Evolutionary conservation across 1,140 invertebrate species (phyloP).

Genomic region (Hylaeus volcanicus): DNA sequence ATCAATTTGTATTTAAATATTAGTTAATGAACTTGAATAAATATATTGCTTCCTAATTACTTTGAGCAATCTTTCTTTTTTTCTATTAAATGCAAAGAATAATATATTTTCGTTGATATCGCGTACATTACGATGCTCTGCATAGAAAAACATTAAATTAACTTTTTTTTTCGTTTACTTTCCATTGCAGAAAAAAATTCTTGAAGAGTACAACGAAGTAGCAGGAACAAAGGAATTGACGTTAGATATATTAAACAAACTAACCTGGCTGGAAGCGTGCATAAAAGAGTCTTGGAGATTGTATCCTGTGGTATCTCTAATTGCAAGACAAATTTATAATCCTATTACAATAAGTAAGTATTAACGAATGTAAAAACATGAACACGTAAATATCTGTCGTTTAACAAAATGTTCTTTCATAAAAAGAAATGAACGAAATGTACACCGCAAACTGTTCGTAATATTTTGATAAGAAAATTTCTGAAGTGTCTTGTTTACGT

Average conservation of each 20-base stretch:
- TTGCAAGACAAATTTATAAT: conserved; percentile 79
- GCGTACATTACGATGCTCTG: too few relatives aligned
- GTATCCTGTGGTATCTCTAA: conserved; percentile 82
- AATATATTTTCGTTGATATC: too few relatives aligned
- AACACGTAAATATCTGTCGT: not conserved
- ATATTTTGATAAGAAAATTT: too few relatives aligned
- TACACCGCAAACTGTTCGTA: too few relatives aligned
- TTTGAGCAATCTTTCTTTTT: too few relatives aligned
- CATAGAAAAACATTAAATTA: not conserved
- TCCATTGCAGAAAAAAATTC: conserved; percentile 78
- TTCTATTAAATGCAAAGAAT: too few relatives aligned
- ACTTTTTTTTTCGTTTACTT: not conserved
- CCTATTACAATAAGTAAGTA: conserved; percentile 71
- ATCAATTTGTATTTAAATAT: too few relatives aligned
- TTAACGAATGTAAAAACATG: not conserved
- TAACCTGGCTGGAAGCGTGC: conserved; percentile 81
- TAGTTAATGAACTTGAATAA: too few relatives aligned
- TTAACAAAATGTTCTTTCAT: not conserved
- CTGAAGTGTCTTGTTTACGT: too few relatives aligned
- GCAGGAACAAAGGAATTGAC: conserved; percentile 75
- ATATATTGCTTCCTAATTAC: too few relatives aligned
- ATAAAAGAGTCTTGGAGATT: conserved; percentile 79
- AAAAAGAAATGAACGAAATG: too few relatives aligned
- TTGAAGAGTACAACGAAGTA: conserved; percentile 80
- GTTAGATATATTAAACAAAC: conserved; percentile 77